phyloP scores from a whole-genome alignment of 2,888 invertebrate species.

The Scaeva pyrastri region DNA sequence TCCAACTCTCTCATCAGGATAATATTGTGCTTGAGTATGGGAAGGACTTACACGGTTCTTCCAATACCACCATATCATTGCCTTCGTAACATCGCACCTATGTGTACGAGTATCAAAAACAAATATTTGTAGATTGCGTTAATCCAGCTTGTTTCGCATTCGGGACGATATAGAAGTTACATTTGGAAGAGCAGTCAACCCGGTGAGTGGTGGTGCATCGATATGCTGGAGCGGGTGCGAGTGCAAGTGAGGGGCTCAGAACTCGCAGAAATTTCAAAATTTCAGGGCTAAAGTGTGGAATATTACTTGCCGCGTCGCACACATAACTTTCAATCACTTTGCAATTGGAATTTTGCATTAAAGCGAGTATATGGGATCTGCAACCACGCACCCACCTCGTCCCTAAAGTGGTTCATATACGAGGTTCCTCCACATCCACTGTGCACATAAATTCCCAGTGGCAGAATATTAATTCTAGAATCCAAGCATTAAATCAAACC shows the following conservation, averaged over 20 bases:
- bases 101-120: slow-evolving; percentile 32
- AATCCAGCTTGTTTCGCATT: neutral
- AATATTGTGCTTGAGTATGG: neutral
- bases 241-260: no score
- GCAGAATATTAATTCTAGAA: slow-evolving; percentile 76
- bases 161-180: neutral
- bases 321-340: slow-evolving; percentile 64
- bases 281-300: slow-evolving; percentile 64
- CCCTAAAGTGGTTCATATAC: neutral
- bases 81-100: neutral
- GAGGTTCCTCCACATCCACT: slow-evolving; percentile 3
- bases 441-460: slow-evolving; percentile 71
- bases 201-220: neutral
- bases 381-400: slow-evolving; percentile 7
- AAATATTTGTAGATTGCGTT: slow-evolving; percentile 56
- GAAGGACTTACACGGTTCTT: neutral
- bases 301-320: slow-evolving; percentile 64
- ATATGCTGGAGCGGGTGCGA: no score
- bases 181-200: neutral
- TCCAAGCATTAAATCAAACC: slow-evolving; percentile 74
- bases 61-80: neutral
- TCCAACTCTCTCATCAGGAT: neutral
- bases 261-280: slow-evolving; percentile 48
- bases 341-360: slow-evolving; percentile 53
- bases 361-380: neutral